A percentile compares a stretch with the other conserved stretches of the same genome.
phyloP scores from a whole-genome alignment of 2,113 vertebrate species.

The human (Homo sapiens) region GRCh38 chr2:38117501-38118000 shows the following conservation, averaged over 20 bases:
- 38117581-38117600: background rate
- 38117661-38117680: background rate
- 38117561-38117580: background rate
- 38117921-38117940: background rate
- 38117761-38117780: background rate
- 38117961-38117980: background rate
- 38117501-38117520: background rate
- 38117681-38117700: background rate
- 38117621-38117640: background rate
- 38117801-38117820: background rate
- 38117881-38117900: background rate
- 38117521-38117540: background rate
- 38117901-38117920: background rate
- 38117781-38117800: background rate
- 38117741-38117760: background rate
- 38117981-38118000: background rate
- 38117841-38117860: background rate
- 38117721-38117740: background rate
- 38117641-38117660: background rate
- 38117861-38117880: background rate
- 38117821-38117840: slow-evolving; percentile 21
- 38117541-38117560: background rate
- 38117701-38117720: background rate
- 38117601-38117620: background rate
- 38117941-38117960: background rate